Percentiles rank a stretch among this genome's conserved stretches.
phyloP scores from a whole-genome alignment of 1,140 invertebrate species.

The Pectinophora gossypiella region DNA sequence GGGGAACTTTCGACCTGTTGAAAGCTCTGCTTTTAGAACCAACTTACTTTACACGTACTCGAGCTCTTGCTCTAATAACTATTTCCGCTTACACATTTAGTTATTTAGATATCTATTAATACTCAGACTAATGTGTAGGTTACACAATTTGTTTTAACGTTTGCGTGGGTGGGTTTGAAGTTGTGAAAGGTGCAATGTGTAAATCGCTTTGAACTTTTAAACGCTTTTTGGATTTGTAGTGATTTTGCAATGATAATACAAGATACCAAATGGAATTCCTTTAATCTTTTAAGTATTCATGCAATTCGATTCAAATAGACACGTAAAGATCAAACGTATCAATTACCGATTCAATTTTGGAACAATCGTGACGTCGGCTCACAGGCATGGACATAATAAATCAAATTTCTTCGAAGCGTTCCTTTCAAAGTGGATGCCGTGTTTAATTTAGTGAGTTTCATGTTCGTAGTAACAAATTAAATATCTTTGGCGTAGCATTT shows the following conservation, averaged over 20 bases:
- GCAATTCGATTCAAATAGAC: too few species aligned
- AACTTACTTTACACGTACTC: constrained; percentile 57
- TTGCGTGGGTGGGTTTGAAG: neutral
- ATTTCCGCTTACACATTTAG: neutral
- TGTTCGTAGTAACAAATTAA: too few species aligned
- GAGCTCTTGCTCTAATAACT: constrained; percentile 13
- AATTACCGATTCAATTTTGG: too few species aligned
- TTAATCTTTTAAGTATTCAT: too few species aligned
- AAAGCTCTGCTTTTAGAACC: constrained; percentile 61
- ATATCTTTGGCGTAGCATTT: neutral
- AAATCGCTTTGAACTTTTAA: neutral
- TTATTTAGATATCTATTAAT: neutral
- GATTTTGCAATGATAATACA: neutral
- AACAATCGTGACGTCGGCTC: too few species aligned
- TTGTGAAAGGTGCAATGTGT: neutral
- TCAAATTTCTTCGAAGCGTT: too few species aligned
- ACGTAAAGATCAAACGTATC: too few species aligned
- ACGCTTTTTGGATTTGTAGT: neutral
- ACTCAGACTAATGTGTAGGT: neutral
- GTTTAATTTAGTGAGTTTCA: neutral
- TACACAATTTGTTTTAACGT: neutral
- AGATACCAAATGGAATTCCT: too few species aligned
- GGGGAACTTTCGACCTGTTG: constrained; percentile 73
- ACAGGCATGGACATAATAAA: too few species aligned
- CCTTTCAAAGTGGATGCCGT: neutral